phyloP scores from a whole-genome alignment of 1,140 invertebrate species.

The Asbolus verrucosus region DNA sequence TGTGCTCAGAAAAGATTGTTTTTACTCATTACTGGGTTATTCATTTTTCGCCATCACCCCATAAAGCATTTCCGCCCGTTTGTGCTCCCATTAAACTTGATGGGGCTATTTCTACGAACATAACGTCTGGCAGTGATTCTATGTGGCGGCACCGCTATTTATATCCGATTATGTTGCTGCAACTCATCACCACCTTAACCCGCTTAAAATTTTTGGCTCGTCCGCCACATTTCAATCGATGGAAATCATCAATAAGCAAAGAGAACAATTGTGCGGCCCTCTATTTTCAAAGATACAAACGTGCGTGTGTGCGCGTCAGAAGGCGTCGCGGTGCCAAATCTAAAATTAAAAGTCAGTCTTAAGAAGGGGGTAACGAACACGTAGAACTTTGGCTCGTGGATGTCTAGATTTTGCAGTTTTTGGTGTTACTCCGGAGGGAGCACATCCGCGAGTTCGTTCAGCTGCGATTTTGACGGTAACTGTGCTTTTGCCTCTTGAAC shows the following conservation, averaged over 20 bases:
- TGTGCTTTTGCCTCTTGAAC: constrained; percentile 45
- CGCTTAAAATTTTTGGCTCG: not conserved
- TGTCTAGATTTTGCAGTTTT: constrained; percentile 62
- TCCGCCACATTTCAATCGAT: constrained; percentile 4
- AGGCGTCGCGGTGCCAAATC: constrained; percentile 60
- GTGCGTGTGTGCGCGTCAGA: constrained; percentile 35
- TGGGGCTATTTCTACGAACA: no score
- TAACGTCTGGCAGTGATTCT: constrained; percentile 5
- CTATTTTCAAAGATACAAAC: constrained; percentile 18
- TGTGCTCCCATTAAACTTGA: no score
- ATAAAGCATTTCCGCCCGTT: no score
- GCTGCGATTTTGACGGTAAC: constrained; percentile 51
- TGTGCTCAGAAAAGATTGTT: no score
- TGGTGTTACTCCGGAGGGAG: constrained; percentile 54
- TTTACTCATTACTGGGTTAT: no score
- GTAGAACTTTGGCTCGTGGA: constrained; percentile 50
- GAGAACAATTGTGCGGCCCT: not conserved
- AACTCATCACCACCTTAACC: constrained; percentile 7
- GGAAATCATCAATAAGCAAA: not conserved
- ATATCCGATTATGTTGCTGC: no score
- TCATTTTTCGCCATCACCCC: no score
- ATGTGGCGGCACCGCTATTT: not conserved
- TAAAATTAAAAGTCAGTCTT: constrained; percentile 60
- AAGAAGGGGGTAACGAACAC: constrained; percentile 56
- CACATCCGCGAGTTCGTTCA: constrained; percentile 45